Conservation (phyloP, 2,113 vertebrate genomes). For the Polyodon spathula region DNA sequence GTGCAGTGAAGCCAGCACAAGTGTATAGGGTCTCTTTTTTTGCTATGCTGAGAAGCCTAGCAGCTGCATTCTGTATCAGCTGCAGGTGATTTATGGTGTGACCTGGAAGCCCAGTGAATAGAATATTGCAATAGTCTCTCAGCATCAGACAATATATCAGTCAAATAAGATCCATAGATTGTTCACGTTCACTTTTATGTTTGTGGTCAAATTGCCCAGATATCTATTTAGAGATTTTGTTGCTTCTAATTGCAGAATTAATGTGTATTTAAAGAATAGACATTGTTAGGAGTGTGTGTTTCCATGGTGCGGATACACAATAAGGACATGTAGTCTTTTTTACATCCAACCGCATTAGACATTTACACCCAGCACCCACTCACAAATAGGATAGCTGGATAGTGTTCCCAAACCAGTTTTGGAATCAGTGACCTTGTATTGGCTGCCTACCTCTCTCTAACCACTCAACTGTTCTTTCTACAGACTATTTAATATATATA, state of each 20-base stretch:
- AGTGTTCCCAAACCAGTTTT: background rate
- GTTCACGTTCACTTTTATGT: too few relatives aligned
- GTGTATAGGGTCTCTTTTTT: too few relatives aligned
- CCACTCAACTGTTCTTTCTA: conserved; percentile 11
- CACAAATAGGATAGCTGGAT: conserved; percentile 3
- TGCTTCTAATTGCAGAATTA: background rate
- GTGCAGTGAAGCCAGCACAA: too few relatives aligned
- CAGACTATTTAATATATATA: conserved; percentile 33
- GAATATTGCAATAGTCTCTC: too few relatives aligned
- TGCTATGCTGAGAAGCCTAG: too few relatives aligned
- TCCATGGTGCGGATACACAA: conserved; percentile 17
- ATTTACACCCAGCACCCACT: conserved; percentile 22
- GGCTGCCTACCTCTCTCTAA: background rate
- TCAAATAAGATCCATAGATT: too few relatives aligned
- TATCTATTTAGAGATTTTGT: background rate
- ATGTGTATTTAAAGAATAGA: background rate
- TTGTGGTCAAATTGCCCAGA: background rate
- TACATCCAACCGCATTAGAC: conserved; percentile 25
- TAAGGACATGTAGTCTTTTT: conserved; percentile 16
- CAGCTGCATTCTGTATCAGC: too few relatives aligned
- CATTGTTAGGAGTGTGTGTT: conserved; percentile 10
- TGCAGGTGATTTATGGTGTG: too few relatives aligned
- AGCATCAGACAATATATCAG: too few relatives aligned
- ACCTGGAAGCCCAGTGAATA: too few relatives aligned
- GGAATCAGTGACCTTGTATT: conserved; percentile 3